phyloP scores from a whole-genome alignment of 2,797 vertebrate genomes.

The Danio albolineatus region DNA sequence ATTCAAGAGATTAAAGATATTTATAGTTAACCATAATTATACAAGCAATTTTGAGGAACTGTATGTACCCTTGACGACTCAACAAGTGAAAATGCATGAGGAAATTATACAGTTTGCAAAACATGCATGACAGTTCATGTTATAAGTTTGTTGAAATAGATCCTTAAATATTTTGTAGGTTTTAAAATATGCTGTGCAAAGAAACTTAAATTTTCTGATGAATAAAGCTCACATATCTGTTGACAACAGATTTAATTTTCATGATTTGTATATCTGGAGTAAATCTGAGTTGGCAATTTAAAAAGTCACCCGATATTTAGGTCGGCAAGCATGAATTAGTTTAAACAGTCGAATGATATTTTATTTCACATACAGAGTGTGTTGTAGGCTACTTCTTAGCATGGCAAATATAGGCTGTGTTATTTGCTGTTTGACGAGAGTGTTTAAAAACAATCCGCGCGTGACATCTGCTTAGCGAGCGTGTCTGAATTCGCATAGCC shows the following conservation, averaged over 20 bases:
- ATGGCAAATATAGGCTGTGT: not conserved
- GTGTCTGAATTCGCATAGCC: conserved; percentile 14
- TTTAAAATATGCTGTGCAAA: not conserved
- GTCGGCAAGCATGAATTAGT: not conserved
- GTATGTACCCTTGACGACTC: conserved; percentile 2
- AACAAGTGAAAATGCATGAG: conserved; percentile 32
- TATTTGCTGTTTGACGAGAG: not conserved
- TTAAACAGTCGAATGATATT: not conserved
- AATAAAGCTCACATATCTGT: not conserved
- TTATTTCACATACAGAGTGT: not conserved
- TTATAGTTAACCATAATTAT: conserved; percentile 15
- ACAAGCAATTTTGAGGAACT: conserved; percentile 15
- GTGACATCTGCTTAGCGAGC: not conserved
- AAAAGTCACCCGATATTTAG: not conserved
- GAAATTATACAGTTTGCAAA: not conserved
- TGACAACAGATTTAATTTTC: not conserved
- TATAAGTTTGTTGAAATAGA: not conserved
- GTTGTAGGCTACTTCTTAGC: not conserved
- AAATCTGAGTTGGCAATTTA: not conserved
- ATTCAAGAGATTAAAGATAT: not conserved
- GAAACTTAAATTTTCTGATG: not conserved
- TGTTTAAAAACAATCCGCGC: not conserved
- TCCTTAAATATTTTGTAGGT: not conserved
- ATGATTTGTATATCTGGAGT: not conserved
- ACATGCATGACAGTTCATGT: conserved; percentile 1